Evolutionary conservation across 1,140 invertebrate genomes (phyloP), one percentile per base, ranked within the genome.

Genomic region (Meteorus sp.): DNA sequence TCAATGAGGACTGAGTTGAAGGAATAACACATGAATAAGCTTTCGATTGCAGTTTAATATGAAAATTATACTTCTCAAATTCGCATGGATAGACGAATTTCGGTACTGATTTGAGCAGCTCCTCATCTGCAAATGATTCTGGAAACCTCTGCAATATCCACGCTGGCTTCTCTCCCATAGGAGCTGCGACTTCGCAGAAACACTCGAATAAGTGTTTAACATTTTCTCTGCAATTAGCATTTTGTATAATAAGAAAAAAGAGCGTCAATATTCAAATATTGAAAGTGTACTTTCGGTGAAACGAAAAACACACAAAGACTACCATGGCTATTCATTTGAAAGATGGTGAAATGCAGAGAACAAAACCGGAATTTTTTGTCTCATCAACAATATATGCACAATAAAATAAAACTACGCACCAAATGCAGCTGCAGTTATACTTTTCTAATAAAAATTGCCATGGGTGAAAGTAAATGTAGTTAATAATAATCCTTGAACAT

Each of bases 11-110:
- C 27, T 51, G 25, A n/a, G n/a, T n/a, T n/a, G n/a, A n/a, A n/a
- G n/a, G n/a, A n/a, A n/a, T n/a, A n/a, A n/a, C n/a, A n/a, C n/a
- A n/a, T 39, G 6, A 41, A 51, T 54, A n/a, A 17, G 13, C 17
- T 22, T 37, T 13, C 27, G 4, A 56, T 31, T 50, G 22, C 9
- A 27, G 37, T 17, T 29, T 15, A n/a, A 43, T 61, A 45, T 22
- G 61, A 59, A 59, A 22, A 20, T 74, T 83, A 82, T 83, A 92
- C 90, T 88, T 89, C 76, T 88, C 85, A 72, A 91, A 84, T 74
- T 87, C 84, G 79, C 90, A 93, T 29, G 92, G 92, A 79, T 90
- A 93, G 66, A 90, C 86, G 83, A 94, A 93, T 81, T 91, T 88
- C 39, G 91, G 88, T 65, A 93, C 86, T 68, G 87, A 86, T 75